phyloP scores from a whole-genome alignment of 2,797 vertebrate genomes.

The Sebastes hubbsi region DNA sequence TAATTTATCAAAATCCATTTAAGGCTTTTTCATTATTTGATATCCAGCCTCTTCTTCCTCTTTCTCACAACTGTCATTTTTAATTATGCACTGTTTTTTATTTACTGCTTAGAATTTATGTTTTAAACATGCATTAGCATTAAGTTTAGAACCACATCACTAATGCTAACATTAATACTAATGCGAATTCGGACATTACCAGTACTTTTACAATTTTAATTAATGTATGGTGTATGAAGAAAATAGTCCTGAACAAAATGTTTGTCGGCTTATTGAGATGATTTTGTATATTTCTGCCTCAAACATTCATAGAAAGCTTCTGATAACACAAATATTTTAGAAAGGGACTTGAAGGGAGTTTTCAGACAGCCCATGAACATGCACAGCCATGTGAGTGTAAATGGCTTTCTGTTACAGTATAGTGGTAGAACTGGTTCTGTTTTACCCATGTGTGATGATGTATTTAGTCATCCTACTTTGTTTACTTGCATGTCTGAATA shows the following conservation, averaged over 20 bases:
- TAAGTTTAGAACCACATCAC: not conserved
- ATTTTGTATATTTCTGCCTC: not conserved
- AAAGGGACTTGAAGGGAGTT: not conserved
- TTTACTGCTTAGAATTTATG: not conserved
- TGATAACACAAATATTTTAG: not conserved
- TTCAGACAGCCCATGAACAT: not conserved
- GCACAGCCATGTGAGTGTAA: not conserved
- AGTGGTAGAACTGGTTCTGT: constrained; percentile 34
- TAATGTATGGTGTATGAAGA: not conserved
- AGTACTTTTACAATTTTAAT: not conserved
- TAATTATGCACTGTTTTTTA: not conserved
- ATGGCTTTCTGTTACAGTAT: not conserved
- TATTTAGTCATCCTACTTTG: constrained; percentile 45
- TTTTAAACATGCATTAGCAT: not conserved
- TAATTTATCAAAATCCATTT: constrained; percentile 33
- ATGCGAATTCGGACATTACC: not conserved
- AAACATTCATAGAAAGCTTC: not conserved
- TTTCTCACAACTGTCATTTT: not conserved
- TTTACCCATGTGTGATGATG: constrained; percentile 15
- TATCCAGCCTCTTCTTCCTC: not conserved
- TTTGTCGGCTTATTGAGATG: not conserved
- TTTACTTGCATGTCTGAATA: constrained; percentile 51
- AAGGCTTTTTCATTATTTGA: constrained; percentile 32
- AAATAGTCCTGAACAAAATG: not conserved
- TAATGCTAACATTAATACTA: not conserved